Conservation (phyloP, 2,888 invertebrate species). For the Xylocampa areola region DNA sequence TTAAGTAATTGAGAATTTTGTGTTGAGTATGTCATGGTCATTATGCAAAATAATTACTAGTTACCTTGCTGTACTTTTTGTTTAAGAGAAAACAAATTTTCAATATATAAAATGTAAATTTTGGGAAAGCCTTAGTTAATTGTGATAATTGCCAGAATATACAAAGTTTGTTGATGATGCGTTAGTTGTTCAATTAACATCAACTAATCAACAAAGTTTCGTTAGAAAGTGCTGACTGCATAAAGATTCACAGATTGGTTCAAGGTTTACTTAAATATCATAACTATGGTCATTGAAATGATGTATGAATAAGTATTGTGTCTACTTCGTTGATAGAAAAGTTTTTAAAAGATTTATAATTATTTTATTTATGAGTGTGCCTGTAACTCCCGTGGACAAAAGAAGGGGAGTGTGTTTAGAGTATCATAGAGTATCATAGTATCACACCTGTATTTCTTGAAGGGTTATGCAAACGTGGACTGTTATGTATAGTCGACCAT, state of each 20-base stretch:
- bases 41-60: constrained; percentile 17
- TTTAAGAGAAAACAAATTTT: constrained; percentile 15
- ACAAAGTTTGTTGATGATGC: constrained; percentile 7
- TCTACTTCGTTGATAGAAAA: too few relatives aligned
- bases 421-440: too few relatives aligned
- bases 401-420: too few relatives aligned
- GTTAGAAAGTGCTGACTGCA: constrained; percentile 24
- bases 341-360: too few relatives aligned
- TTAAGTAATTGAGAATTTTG: constrained; percentile 19
- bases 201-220: constrained; percentile 20
- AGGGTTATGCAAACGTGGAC: too few relatives aligned
- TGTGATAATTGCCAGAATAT: neutral
- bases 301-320: too few relatives aligned
- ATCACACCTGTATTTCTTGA: too few relatives aligned
- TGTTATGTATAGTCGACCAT: too few relatives aligned
- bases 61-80: neutral
- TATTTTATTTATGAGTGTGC: too few relatives aligned
- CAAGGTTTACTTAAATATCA: too few relatives aligned
- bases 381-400: too few relatives aligned
- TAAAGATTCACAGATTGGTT: neutral
- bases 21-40: constrained; percentile 22
- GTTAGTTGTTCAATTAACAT: constrained; percentile 28
- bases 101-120: constrained; percentile 10
- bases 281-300: too few relatives aligned
- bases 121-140: neutral